These are phyloP conservation scores for Dynastes hyllus DNA, from an alignment of 2,888 invertebrate genomes.

Conservation along the genomic window DNA sequence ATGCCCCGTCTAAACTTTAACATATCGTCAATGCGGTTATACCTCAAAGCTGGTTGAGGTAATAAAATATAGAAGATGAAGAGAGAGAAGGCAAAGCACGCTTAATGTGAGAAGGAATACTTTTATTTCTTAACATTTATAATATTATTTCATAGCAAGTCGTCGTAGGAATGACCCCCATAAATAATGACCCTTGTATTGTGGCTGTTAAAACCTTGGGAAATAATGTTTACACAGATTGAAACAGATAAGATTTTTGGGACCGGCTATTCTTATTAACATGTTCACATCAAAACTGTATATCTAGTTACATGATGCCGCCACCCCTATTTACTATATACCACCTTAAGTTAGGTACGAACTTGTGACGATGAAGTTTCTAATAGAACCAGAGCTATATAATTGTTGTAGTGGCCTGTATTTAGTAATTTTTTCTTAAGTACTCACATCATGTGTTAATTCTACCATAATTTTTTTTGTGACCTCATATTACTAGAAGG, in stretches of 20 bases:
- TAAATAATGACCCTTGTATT: constrained; percentile 65
- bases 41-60: constrained; percentile 21
- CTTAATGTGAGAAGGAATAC: constrained; percentile 60
- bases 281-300: constrained; percentile 62
- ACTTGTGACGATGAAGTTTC: too few species aligned
- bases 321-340: constrained; percentile 38
- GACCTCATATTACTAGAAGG: too few species aligned
- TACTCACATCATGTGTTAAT: too few species aligned
- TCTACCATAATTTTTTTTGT: too few species aligned
- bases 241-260: constrained; percentile 63
- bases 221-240: constrained; percentile 68
- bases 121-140: constrained; percentile 63
- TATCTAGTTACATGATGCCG: constrained; percentile 51
- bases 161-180: constrained; percentile 65
- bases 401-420: too few species aligned
- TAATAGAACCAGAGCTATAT: too few species aligned
- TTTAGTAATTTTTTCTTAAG: too few species aligned
- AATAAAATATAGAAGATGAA: constrained; percentile 29
- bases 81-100: constrained; percentile 52
- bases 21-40: constrained; percentile 14
- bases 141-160: constrained; percentile 48
- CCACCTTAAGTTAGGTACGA: constrained; percentile 4
- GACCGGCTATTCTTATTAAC: constrained; percentile 65
- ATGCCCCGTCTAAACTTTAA: too few species aligned
- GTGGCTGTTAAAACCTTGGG: constrained; percentile 66